These are phyloP conservation scores for Anguilla marmorata DNA, from an alignment of 2,797 vertebrate genomes.

Conservation along the genomic window DNA sequence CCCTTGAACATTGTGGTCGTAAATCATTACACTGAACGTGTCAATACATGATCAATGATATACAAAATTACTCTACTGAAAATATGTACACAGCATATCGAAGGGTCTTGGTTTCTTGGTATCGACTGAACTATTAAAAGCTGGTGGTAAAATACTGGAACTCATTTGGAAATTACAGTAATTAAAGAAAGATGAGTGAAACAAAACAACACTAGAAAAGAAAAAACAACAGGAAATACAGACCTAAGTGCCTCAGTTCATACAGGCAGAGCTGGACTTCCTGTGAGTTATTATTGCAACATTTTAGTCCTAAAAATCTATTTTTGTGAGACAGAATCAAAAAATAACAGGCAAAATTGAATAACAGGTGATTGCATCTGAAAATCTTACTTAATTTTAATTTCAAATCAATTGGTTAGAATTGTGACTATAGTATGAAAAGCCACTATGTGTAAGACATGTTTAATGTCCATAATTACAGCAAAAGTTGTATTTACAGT, in stretches of 20 bases:
- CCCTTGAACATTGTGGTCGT: slow-evolving; percentile 27
- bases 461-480: neutral
- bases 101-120: slow-evolving; percentile 33
- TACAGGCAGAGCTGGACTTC: slow-evolving; percentile 52
- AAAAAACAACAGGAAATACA: slow-evolving; percentile 15
- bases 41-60: slow-evolving; percentile 44
- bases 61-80: slow-evolving; percentile 35
- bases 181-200: slow-evolving; percentile 40
- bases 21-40: slow-evolving; percentile 39
- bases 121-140: slow-evolving; percentile 58
- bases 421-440: too few relatives aligned
- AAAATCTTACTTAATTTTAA: neutral
- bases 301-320: neutral
- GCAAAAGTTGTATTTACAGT: neutral
- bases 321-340: neutral
- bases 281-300: neutral
- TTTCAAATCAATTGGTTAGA: too few relatives aligned
- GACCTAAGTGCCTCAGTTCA: slow-evolving; percentile 13
- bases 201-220: slow-evolving; percentile 13
- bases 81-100: slow-evolving; percentile 36
- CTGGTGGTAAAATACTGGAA: slow-evolving; percentile 53
- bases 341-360: neutral
- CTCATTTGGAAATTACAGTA: slow-evolving; percentile 49
- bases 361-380: neutral
- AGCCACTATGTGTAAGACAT: neutral